phyloP scores from a whole-genome alignment of 64 coral and sea anemone species.

The Catalaphyllia jardinei region DNA sequence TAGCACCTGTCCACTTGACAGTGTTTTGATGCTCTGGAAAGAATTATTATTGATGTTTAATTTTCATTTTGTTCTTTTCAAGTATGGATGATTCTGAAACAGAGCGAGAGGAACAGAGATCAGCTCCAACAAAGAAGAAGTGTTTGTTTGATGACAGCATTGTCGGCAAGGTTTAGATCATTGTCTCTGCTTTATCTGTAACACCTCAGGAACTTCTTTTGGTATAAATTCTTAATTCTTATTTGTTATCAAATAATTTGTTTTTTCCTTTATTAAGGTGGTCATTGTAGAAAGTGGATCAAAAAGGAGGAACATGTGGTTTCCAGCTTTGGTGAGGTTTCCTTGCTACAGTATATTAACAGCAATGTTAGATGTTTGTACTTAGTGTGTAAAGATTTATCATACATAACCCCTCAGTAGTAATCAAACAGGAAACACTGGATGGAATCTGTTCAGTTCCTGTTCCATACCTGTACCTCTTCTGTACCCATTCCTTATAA shows the following conservation, averaged over 20 bases:
- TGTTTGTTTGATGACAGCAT: slow-evolving; percentile 90
- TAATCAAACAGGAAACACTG: too few species aligned
- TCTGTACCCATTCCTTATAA: too few species aligned
- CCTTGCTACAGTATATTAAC: neutral
- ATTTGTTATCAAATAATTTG: too few species aligned
- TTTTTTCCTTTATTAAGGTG: slow-evolving; percentile 36
- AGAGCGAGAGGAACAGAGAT: slow-evolving; percentile 65
- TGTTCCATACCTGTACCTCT: too few species aligned
- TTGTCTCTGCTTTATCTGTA: too few species aligned
- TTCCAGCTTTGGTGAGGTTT: slow-evolving; percentile 73
- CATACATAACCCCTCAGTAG: too few species aligned
- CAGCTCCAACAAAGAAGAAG: slow-evolving; percentile 79
- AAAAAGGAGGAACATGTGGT: slow-evolving; percentile 60
- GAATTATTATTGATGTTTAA: neutral
- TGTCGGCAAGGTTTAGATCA: slow-evolving; percentile 71
- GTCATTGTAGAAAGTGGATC: slow-evolving; percentile 62
- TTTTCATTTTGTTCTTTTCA: neutral
- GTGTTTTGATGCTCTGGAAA: neutral
- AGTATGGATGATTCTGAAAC: slow-evolving; percentile 86
- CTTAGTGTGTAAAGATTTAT: too few species aligned
- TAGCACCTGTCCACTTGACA: too few species aligned
- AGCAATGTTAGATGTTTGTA: too few species aligned
- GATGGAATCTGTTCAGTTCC: too few species aligned
- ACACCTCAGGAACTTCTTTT: neutral
- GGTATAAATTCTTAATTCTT: neutral